Evolutionary conservation across 2,888 invertebrate genomes (phyloP).

Genomic region (Lamellibrachia satsuma): DNA sequence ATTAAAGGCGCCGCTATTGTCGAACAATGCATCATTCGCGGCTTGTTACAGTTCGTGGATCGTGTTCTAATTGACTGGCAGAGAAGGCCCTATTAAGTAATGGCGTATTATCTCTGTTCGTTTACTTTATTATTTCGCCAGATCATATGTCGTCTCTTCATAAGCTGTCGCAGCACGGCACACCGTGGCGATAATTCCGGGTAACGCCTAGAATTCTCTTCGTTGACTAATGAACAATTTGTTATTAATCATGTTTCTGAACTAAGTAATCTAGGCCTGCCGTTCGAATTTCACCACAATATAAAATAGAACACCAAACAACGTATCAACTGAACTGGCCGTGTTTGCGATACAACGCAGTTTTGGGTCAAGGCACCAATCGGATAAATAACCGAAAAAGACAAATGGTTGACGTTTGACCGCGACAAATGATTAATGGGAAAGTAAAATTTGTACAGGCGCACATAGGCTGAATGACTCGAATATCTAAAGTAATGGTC

Average conservation of each 20-base stretch:
- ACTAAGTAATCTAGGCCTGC: background rate
- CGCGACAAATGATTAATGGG: too few relatives aligned
- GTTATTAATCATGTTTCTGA: conserved; percentile 10
- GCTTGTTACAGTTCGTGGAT: background rate
- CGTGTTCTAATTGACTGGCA: background rate
- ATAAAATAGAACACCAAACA: background rate
- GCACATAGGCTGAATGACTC: too few relatives aligned
- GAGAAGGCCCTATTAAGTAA: background rate
- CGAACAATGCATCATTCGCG: background rate
- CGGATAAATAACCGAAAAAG: background rate
- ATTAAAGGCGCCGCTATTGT: background rate
- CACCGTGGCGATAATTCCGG: background rate
- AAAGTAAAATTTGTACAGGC: too few relatives aligned
- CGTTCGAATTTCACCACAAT: background rate
- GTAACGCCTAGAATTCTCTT: background rate
- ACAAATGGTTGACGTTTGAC: too few relatives aligned
- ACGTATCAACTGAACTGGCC: background rate
- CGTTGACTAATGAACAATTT: background rate
- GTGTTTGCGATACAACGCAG: background rate
- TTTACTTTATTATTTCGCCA: conserved; percentile 3
- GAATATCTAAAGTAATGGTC: too few relatives aligned
- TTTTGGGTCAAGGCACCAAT: background rate
- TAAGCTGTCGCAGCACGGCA: background rate
- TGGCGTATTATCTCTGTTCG: background rate
- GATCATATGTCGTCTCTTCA: background rate